These are phyloP conservation scores for Python bivittatus DNA, from an alignment of 2,113 vertebrate genomes.

Conservation along the genomic window DNA sequence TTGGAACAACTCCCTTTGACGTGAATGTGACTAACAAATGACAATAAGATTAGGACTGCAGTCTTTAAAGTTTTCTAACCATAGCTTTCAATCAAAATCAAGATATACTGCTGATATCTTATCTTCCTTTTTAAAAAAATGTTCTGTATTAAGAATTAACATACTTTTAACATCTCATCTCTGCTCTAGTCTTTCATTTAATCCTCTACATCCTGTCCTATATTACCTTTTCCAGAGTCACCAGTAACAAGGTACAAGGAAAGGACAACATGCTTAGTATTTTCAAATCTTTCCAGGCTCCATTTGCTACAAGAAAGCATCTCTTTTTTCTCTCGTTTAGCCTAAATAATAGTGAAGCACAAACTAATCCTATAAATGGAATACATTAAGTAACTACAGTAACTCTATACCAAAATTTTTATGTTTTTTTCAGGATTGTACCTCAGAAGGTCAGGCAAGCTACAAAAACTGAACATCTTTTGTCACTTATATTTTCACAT, in stretches of 20 bases:
- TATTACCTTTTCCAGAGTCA: slow-evolving; percentile 27
- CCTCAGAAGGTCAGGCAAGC: background rate
- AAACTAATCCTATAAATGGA: slow-evolving; percentile 37
- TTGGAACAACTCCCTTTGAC: background rate
- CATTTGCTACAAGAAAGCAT: slow-evolving; percentile 48
- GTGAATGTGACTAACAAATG: background rate
- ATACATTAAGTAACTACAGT: slow-evolving; percentile 13
- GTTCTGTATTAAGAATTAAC: background rate
- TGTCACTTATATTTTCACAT: background rate
- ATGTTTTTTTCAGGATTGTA: slow-evolving; percentile 16
- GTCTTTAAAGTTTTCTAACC: background rate
- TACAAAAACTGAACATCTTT: background rate
- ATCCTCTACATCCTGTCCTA: slow-evolving; percentile 42
- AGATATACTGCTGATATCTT: background rate
- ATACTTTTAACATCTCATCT: slow-evolving; percentile 10
- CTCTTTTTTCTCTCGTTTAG: slow-evolving; percentile 41
- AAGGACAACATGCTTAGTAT: slow-evolving; percentile 39
- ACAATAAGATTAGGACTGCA: background rate
- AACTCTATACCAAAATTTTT: background rate
- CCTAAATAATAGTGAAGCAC: slow-evolving; percentile 48
- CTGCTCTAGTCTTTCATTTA: slow-evolving; percentile 21
- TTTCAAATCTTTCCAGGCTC: slow-evolving; percentile 42
- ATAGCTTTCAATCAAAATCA: background rate
- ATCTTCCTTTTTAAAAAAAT: background rate
- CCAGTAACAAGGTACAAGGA: slow-evolving; percentile 34